Percentiles rank a stretch among this genome's conserved stretches.
phyloP scores from a whole-genome alignment of 2,888 invertebrate species.

The Brenthis ino region DNA sequence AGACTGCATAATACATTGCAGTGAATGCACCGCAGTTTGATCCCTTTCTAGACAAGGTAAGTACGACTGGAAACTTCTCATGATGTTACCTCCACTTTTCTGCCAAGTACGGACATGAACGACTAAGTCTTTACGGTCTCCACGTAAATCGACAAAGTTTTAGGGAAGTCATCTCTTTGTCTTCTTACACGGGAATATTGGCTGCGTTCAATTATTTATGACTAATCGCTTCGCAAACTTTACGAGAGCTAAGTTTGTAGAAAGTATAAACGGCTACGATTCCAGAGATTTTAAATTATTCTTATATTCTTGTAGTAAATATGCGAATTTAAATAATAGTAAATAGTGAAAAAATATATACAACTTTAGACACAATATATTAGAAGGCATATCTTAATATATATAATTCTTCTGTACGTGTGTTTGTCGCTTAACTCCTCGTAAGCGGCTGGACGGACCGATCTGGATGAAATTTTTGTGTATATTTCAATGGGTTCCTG shows the following conservation, averaged over 20 bases:
- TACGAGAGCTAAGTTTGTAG: conserved; percentile 54
- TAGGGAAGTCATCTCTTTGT: conserved; percentile 73
- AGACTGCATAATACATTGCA: conserved; percentile 80
- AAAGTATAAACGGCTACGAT: conserved; percentile 42
- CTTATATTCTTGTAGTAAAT: conserved; percentile 22
- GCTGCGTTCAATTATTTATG: conserved; percentile 73
- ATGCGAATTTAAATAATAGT: neutral
- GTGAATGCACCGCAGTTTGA: conserved; percentile 80
- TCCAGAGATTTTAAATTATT: conserved; percentile 29
- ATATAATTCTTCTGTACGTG: no score
- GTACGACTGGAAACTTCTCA: conserved; percentile 77
- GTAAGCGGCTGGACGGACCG: no score
- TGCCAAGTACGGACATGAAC: conserved; percentile 68
- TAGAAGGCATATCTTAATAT: no score
- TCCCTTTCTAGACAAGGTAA: conserved; percentile 80
- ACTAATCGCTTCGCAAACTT: conserved; percentile 67
- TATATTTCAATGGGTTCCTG: no score
- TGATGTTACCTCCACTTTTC: conserved; percentile 74
- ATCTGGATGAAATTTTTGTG: no score
- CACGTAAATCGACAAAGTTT: conserved; percentile 77
- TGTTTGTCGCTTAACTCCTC: no score
- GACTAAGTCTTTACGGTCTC: conserved; percentile 71
- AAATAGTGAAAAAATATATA: no score
- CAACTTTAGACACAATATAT: neutral
- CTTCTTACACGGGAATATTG: conserved; percentile 70